phyloP scores from a whole-genome alignment of 1,140 invertebrate genomes.

The Panulirus ornatus region DNA sequence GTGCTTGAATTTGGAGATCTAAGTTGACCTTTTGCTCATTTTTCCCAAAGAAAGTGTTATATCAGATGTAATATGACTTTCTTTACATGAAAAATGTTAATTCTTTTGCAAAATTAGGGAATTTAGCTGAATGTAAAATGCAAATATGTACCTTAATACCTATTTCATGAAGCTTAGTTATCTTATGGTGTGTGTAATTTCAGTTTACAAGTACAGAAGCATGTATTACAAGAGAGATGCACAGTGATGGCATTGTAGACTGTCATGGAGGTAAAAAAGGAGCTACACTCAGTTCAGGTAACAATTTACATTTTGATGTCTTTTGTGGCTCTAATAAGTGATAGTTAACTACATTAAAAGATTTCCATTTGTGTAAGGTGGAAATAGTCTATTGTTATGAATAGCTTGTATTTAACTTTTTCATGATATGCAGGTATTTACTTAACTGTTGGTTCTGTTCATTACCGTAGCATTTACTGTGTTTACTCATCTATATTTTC shows the following conservation, averaged over 20 bases:
- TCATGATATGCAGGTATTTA: too few species aligned
- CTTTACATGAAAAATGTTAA: too few species aligned
- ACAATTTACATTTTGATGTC: not conserved
- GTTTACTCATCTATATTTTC: not conserved
- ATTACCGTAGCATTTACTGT: not conserved
- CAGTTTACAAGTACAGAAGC: not conserved
- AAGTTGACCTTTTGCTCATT: too few species aligned
- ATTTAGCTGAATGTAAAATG: too few species aligned
- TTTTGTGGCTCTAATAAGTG: not conserved
- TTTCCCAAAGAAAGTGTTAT: too few species aligned
- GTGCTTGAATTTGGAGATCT: not conserved
- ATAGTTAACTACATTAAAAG: not conserved
- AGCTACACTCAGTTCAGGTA: not conserved
- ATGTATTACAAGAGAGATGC: not conserved
- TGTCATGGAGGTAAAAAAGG: not conserved
- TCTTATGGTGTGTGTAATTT: not conserved
- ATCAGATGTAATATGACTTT: too few species aligned
- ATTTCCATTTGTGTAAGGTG: not conserved
- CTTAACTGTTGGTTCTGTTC: not conserved
- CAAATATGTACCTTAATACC: not conserved
- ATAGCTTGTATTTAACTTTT: too few species aligned
- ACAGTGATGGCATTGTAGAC: not conserved
- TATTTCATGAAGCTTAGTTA: not conserved
- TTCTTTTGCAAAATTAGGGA: too few species aligned
- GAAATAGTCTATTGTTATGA: too few species aligned